These are phyloP conservation scores for Paralichthys olivaceus DNA, from an alignment of 2,113 vertebrate genomes.

Conservation along the genomic window DNA sequence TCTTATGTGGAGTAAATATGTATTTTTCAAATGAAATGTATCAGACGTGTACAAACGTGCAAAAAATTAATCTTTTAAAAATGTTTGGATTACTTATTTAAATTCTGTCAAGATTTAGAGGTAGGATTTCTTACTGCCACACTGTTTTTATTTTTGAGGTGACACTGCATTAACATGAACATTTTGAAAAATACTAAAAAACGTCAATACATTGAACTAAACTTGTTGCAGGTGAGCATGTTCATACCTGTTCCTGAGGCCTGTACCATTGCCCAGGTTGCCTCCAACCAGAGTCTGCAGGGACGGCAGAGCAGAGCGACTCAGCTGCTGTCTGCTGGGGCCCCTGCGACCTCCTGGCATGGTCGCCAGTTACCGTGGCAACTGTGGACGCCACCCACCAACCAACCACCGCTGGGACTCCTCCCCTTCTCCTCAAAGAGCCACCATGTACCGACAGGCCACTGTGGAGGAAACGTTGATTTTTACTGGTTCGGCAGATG, in stretches of 20 bases:
- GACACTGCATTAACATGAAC: no score
- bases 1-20: no score
- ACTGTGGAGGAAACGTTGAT: slow-evolving; percentile 52
- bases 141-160: no score
- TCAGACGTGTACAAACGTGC: no score
- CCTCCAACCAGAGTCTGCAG: slow-evolving; percentile 97
- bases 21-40: no score
- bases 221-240: background rate
- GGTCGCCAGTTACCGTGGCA: slow-evolving; percentile 81
- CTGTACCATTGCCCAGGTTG: slow-evolving; percentile 91
- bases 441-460: slow-evolving; percentile 72
- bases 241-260: slow-evolving; percentile 91
- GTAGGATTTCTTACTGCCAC: no score
- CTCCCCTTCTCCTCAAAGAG: slow-evolving; percentile 70
- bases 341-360: slow-evolving; percentile 99
- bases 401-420: slow-evolving; percentile 65
- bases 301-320: slow-evolving; percentile 96
- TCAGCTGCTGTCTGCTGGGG: slow-evolving; percentile 99
- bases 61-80: no score
- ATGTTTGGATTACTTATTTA: no score
- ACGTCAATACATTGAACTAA: no score
- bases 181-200: background rate
- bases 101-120: no score
- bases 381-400: slow-evolving; percentile 59
- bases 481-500: background rate